Evolutionary conservation across 2,888 invertebrate species (phyloP), one percentile per base, ranked within the genome.

Genomic region (Volucella zonaria): DNA sequence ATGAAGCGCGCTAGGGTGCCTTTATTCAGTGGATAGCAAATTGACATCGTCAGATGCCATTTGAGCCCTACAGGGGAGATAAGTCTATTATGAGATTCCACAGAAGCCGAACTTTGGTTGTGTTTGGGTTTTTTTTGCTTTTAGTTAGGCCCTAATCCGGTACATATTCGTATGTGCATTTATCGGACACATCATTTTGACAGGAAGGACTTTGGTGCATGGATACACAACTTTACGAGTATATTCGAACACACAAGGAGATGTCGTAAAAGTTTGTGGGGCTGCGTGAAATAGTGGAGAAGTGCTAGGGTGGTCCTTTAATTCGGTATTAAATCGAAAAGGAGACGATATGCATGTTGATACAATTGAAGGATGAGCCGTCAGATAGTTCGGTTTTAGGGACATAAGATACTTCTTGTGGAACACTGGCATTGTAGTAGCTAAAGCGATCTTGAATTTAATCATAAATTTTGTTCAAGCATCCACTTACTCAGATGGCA

Each of bases 51-150:
- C 54, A 62, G 68, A 80, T 73, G 74, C 54, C 67, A 80, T 67
- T 79, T 67, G 42, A 80, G 75, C 75, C 80, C 80, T 80, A 68
- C 67, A 80, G 80, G 75, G 67, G 75, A 80, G 75, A 80, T 80
- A 80, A 75, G 75, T 75, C 80, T 74, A 54, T 80, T 80, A 80
- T 75, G 66, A 75, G 68, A 68, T 18, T 75, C 49, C 52, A 68
- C 49, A 68, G 52, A 54, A 73, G 52, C 14, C 52, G n/a, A 73
- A 67, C 71, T 31, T 31, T 31, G 64, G 11, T 59, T 8, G 45
- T 18, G 56, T 10, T 77, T 12, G 59, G 12, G 45, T 18, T 43
- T 15, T 14, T 45, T 66, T 38, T 59, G 43, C 52, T 51, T 3
- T 58, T 42, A 6, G 31, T 31, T 14, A n/a, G 43, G 40, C 52